A percentile compares a stretch with the other conserved stretches of the same genome.
These are phyloP conservation scores for Melozone crissalis DNA, from an alignment of 2,113 vertebrate genomes.

Conservation along the genomic window DNA sequence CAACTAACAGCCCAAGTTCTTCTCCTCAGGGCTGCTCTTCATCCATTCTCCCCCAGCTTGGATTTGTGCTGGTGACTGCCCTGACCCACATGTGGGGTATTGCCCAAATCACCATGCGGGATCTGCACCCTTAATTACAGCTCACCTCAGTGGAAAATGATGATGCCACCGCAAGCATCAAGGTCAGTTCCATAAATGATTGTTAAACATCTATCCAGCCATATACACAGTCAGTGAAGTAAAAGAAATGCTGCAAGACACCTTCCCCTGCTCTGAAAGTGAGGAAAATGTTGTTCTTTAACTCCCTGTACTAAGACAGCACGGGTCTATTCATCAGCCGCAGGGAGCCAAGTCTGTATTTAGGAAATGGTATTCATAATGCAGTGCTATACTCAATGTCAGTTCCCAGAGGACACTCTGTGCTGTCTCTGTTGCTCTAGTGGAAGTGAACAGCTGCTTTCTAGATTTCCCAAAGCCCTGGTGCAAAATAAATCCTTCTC, in stretches of 20 bases:
- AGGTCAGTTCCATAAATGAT: neutral
- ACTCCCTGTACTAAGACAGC: neutral
- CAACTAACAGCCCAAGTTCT: neutral
- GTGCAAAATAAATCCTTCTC: constrained; percentile 52
- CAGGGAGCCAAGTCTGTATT: constrained; percentile 3
- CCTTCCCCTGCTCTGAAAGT: neutral
- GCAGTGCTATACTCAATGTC: constrained; percentile 22
- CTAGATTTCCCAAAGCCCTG: constrained; percentile 51
- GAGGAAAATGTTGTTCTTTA: constrained; percentile 28
- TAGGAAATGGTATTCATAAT: constrained; percentile 52
- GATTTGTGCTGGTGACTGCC: neutral
- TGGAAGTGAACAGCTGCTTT: constrained; percentile 61
- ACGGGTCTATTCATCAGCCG: neutral
- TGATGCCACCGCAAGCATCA: neutral
- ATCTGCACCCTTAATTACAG: neutral
- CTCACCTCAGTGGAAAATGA: neutral
- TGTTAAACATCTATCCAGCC: neutral
- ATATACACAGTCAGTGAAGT: neutral
- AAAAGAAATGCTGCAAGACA: neutral
- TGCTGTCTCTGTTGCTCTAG: constrained; percentile 3
- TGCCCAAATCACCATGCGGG: neutral
- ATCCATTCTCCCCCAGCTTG: neutral
- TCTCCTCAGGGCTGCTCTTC: neutral
- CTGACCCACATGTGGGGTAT: neutral
- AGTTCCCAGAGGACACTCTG: constrained; percentile 40